Evolutionary conservation across 2,113 vertebrate species (phyloP), one percentile per base, ranked within the genome.

Genomic region (Podiceps cristatus): DNA sequence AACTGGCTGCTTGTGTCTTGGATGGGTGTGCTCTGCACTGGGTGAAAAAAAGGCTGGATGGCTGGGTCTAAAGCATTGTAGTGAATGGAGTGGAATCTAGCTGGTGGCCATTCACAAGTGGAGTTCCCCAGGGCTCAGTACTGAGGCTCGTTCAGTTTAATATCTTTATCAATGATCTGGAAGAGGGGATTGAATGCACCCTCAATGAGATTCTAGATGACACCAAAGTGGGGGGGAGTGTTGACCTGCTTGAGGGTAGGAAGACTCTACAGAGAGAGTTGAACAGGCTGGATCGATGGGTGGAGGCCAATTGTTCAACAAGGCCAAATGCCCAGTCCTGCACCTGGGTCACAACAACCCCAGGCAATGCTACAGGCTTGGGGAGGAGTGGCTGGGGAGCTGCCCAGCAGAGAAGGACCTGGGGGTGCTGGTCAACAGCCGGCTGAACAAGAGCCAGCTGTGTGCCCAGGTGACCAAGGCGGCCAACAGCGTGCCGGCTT

Each of bases 341-440:
- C 28, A 37, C 27, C 13, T 64, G 3, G 20, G 16, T 13, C 33
- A 47, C 40, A 86, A 67, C 28, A 22, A 47, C 18, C 18, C 14
- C 52, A 55, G 10, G 33, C 23, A 76, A 18, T 2, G 1, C 11
- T 24, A 29, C 18, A 50, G n/a, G 9, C 11, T 23, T 37, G 27
- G 18, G 23, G 7, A 33, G 33, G n/a, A 49, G 23, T 27, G 23
- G 13, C 18, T 86, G 28, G n/a, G 66, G 40, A 75, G 8, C 13
- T 75, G 18, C 5, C 42, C 10, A 23, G 28, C 3, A 1, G n/a
- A 58, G 66, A 75, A 75, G 11, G 9, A 18, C 28, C 7, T 75
- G 37, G 11, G 5, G 4, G 5, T 45, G 9, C 15, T 63, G 27
- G 7, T 27, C 2, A 0, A 47, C 24, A n/a, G 9, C 29, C 2